Evolutionary conservation across 1,140 invertebrate species (phyloP).

Genomic region (Zaprionus africanus): DNA sequence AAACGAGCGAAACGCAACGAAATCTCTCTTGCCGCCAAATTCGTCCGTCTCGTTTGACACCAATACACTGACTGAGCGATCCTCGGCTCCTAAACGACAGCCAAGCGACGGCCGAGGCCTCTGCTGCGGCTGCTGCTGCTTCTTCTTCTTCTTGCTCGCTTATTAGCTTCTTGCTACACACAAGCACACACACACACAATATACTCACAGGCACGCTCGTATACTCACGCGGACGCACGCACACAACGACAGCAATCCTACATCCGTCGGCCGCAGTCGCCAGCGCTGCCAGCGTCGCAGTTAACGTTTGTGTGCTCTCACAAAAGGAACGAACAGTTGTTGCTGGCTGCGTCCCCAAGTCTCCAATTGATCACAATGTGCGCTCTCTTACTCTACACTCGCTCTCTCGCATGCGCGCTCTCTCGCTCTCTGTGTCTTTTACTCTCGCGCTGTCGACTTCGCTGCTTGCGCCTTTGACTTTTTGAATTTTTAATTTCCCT

Average conservation of each 20-base stretch:
- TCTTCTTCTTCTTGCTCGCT: constrained; percentile 51
- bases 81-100: constrained; percentile 74
- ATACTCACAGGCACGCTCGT: neutral
- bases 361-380: constrained; percentile 41
- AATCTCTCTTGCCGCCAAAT: constrained; percentile 71
- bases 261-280: constrained; percentile 63
- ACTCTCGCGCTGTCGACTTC: constrained; percentile 16
- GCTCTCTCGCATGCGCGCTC: neutral
- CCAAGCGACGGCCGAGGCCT: constrained; percentile 54
- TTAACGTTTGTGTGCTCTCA: constrained; percentile 46
- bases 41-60: constrained; percentile 77
- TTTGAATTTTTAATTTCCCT: constrained; percentile 82
- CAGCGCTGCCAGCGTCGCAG: constrained; percentile 41
- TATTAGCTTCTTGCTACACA: constrained; percentile 56
- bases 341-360: constrained; percentile 62
- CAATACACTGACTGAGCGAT: constrained; percentile 74
- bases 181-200: constrained; percentile 26
- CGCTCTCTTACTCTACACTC: constrained; percentile 44
- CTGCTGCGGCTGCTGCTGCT: constrained; percentile 38
- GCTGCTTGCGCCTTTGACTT: constrained; percentile 80
- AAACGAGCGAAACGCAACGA: constrained; percentile 58
- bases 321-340: constrained; percentile 67
- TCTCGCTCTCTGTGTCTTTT: constrained; percentile 16
- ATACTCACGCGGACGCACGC: constrained; percentile 27
- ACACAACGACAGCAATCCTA: constrained; percentile 62